phyloP scores from a whole-genome alignment of 2,797 vertebrate species.

The Eulemur coronatus region DNA sequence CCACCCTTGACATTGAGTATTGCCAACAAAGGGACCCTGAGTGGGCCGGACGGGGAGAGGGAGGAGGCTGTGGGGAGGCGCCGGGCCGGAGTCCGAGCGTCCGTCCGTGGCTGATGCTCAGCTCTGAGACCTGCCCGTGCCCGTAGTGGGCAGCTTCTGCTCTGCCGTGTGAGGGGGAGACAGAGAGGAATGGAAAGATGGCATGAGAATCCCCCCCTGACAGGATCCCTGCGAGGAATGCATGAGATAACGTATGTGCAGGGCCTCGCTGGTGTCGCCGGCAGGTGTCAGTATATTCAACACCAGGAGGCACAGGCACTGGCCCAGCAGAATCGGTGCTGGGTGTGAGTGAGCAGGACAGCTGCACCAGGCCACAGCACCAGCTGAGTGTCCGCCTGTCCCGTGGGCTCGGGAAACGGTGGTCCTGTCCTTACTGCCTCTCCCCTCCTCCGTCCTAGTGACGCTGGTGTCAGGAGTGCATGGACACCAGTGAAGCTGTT shows the following conservation, averaged over 20 bases:
- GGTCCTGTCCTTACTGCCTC: not conserved
- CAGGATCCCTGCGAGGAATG: not conserved
- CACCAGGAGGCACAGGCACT: rapidly evolving
- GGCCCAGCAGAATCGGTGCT: not conserved
- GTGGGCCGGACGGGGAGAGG: not conserved
- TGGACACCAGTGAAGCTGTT: not conserved
- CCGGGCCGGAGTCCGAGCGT: not conserved
- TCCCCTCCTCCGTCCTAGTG: not conserved
- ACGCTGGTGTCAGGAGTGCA: too few relatives aligned
- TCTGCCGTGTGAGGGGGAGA: not conserved
- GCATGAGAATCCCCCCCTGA: not conserved
- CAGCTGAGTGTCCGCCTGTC: too few relatives aligned
- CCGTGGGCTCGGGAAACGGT: rapidly evolving
- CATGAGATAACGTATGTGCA: too few relatives aligned
- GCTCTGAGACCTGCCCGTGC: not conserved
- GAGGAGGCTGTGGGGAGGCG: not conserved
- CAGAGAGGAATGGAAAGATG: not conserved
- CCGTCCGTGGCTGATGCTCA: not conserved
- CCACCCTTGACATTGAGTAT: not conserved
- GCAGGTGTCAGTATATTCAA: not conserved
- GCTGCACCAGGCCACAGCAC: not conserved
- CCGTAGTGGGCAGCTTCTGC: not conserved
- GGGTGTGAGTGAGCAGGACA: not conserved
- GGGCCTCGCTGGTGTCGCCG: not conserved
- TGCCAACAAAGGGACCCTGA: not conserved